A percentile compares a stretch with the other conserved stretches of the same genome.
These are phyloP conservation scores for Melangyna quadrimaculata DNA, from an alignment of 2,888 invertebrate species.

Conservation along the genomic window DNA sequence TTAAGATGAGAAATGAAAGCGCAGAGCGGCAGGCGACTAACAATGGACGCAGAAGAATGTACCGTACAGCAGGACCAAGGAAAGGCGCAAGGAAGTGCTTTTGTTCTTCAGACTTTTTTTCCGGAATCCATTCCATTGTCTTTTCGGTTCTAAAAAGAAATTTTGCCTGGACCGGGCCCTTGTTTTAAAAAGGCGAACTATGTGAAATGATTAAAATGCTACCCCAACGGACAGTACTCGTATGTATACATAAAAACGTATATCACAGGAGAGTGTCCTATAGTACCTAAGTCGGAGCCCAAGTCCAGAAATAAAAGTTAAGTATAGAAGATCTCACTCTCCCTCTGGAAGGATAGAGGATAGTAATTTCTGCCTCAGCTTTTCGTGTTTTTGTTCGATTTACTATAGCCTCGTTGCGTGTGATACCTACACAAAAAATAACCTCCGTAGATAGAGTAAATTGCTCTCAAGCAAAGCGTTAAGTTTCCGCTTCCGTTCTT, in stretches of 20 bases:
- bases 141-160: conserved; percentile 20
- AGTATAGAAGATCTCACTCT: background rate
- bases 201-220: conserved; percentile 61
- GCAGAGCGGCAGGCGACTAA: conserved; percentile 25
- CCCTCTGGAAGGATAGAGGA: background rate
- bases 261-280: background rate
- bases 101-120: conserved; percentile 51
- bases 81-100: conserved; percentile 22
- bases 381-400: conserved; percentile 50
- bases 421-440: conserved; percentile 10
- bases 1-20: conserved; percentile 57
- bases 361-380: conserved; percentile 46
- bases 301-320: conserved; percentile 11
- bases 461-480: conserved; percentile 64
- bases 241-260: background rate
- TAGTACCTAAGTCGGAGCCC: background rate
- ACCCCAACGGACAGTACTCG: conserved; percentile 13
- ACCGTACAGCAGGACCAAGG: background rate
- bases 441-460: conserved; percentile 52
- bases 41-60: conserved; percentile 25
- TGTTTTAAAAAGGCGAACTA: conserved; percentile 4
- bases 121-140: conserved; percentile 45
- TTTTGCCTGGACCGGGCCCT: background rate
- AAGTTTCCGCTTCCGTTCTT: conserved; percentile 64
- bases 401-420: conserved; percentile 24